Conservation (phyloP, 2,113 vertebrate species). For the Prietella phreatophila region DNA sequence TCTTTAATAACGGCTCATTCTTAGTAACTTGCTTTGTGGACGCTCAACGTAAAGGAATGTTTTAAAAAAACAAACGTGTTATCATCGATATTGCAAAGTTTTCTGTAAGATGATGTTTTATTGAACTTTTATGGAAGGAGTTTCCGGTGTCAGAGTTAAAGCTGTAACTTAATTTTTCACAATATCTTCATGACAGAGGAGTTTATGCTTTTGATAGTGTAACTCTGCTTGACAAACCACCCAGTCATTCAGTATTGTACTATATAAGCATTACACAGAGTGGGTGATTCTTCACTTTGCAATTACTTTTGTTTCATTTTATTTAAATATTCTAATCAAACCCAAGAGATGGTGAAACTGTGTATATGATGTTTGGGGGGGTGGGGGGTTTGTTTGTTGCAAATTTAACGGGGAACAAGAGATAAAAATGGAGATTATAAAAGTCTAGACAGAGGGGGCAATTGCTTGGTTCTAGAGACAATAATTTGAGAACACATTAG, state of each 20-base stretch:
- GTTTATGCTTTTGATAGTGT: neutral
- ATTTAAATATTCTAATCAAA: neutral
- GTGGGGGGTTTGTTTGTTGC: neutral
- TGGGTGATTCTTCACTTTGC: neutral
- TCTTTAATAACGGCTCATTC: neutral
- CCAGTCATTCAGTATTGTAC: neutral
- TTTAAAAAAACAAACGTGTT: neutral
- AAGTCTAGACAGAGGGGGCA: neutral
- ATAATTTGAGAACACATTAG: neutral
- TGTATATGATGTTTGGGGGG: neutral
- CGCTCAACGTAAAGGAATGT: neutral
- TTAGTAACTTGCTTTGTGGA: neutral
- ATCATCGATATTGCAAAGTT: neutral
- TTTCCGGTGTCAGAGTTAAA: too few relatives aligned
- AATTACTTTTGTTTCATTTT: neutral
- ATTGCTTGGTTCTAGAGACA: neutral
- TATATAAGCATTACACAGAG: too few relatives aligned
- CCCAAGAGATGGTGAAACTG: neutral
- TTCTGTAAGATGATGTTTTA: neutral
- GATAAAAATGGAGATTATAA: neutral
- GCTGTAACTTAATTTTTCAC: too few relatives aligned
- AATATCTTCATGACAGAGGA: too few relatives aligned
- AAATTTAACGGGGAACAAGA: neutral
- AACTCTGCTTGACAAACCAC: neutral
- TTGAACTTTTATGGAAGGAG: neutral